phyloP scores from a whole-genome alignment of 2,797 vertebrate species.

The Sebastes kiyomatsui region DNA sequence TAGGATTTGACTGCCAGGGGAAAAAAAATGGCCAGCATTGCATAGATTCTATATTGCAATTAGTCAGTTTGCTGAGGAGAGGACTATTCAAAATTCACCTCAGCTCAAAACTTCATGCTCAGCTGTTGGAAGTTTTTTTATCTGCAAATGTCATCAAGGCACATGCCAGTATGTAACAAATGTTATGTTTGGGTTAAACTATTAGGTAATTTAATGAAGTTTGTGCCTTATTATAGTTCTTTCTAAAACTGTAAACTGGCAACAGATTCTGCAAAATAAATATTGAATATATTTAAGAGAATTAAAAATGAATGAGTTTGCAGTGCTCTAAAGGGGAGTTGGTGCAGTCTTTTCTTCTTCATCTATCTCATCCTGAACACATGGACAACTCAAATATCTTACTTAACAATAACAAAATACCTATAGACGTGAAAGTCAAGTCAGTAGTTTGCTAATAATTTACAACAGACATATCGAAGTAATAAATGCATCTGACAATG shows the following conservation, averaged over 20 bases:
- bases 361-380: neutral
- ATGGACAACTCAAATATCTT: neutral
- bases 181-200: neutral
- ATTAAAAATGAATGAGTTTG: neutral
- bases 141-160: neutral
- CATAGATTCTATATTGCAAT: constrained; percentile 33
- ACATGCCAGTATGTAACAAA: neutral
- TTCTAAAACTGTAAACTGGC: neutral
- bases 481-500: neutral
- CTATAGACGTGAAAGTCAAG: neutral
- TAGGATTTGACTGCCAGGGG: constrained; percentile 42
- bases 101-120: neutral
- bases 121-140: neutral
- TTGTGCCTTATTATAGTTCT: neutral
- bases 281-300: neutral
- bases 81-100: constrained; percentile 5
- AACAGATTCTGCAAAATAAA: neutral
- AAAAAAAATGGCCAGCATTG: constrained; percentile 11
- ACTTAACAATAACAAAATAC: neutral
- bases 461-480: neutral
- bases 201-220: neutral
- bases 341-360: neutral
- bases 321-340: neutral
- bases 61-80: constrained; percentile 13
- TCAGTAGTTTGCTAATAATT: neutral